Percentiles rank a stretch among this genome's conserved stretches.
Conservation (phyloP, 2,113 vertebrate species). For the Oryzias javanicus region DNA sequence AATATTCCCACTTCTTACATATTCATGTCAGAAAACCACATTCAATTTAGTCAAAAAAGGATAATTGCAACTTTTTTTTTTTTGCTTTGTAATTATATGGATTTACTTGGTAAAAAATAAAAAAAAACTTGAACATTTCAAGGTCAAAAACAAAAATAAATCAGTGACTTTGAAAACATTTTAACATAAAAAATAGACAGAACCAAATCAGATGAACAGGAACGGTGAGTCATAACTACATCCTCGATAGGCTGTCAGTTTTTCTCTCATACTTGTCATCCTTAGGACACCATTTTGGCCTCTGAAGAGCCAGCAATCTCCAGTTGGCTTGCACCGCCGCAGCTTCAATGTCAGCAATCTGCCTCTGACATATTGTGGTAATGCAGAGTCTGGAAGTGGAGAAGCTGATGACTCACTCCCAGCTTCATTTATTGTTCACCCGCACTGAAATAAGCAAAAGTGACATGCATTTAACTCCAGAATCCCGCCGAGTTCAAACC, state of each 20-base stretch:
- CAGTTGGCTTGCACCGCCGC: constrained; percentile 26
- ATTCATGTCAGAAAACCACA: no score
- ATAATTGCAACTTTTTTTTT: no score
- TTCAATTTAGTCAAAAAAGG: no score
- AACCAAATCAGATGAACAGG: no score
- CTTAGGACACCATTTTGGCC: constrained; percentile 3
- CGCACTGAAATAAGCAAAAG: constrained; percentile 25
- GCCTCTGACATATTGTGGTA: constrained; percentile 16
- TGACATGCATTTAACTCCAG: constrained; percentile 21
- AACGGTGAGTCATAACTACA: no score
- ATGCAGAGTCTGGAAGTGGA: constrained; percentile 35
- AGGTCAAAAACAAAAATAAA: no score
- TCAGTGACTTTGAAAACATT: no score
- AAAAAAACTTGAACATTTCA: no score
- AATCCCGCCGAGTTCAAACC: background rate
- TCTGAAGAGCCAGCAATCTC: constrained; percentile 34
- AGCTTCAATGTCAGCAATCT: constrained; percentile 26
- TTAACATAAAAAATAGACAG: no score
- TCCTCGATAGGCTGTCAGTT: constrained; percentile 5
- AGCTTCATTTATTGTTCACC: constrained; percentile 22
- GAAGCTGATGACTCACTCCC: constrained; percentile 25
- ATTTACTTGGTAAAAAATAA: no score
- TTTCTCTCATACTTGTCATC: constrained; percentile 41
- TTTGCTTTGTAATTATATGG: no score
- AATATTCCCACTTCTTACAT: no score